Evolutionary conservation across 2,797 vertebrate species (phyloP).

Genomic region (Sylvia borin): DNA sequence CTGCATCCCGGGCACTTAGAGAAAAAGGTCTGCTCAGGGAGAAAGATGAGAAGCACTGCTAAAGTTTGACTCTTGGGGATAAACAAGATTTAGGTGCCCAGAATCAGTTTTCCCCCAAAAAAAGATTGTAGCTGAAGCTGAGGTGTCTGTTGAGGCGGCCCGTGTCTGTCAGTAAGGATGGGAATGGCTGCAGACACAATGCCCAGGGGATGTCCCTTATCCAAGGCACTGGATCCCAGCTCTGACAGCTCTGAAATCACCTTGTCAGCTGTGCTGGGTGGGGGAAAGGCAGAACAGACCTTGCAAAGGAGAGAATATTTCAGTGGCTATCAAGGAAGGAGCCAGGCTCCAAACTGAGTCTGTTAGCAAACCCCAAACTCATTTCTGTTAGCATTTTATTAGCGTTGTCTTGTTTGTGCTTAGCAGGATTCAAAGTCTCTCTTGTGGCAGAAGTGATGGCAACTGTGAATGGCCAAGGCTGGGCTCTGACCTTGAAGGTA

Average conservation of each 20-base stretch:
- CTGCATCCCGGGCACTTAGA: neutral
- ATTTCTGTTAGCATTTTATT: neutral
- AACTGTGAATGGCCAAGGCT: neutral
- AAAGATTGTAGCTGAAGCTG: neutral
- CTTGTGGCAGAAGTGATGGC: neutral
- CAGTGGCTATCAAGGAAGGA: neutral
- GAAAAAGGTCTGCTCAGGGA: neutral
- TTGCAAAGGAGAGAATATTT: neutral
- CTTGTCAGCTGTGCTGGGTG: neutral
- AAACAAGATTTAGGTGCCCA: neutral
- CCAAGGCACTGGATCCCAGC: neutral
- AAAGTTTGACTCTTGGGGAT: neutral
- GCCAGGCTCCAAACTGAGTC: fast-evolving
- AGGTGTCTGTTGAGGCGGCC: neutral
- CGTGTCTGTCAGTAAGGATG: neutral
- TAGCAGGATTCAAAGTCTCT: neutral
- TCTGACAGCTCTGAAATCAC: neutral
- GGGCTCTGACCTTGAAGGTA: neutral
- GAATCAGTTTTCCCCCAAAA: fast-evolving
- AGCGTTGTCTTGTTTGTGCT: neutral
- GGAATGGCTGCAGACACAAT: neutral
- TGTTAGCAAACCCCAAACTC: neutral
- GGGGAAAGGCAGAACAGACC: neutral
- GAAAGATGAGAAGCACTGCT: neutral
- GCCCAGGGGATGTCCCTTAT: neutral